Evolutionary conservation across 2,113 vertebrate species (phyloP).

Genomic region (Poicephalus meyeri): DNA sequence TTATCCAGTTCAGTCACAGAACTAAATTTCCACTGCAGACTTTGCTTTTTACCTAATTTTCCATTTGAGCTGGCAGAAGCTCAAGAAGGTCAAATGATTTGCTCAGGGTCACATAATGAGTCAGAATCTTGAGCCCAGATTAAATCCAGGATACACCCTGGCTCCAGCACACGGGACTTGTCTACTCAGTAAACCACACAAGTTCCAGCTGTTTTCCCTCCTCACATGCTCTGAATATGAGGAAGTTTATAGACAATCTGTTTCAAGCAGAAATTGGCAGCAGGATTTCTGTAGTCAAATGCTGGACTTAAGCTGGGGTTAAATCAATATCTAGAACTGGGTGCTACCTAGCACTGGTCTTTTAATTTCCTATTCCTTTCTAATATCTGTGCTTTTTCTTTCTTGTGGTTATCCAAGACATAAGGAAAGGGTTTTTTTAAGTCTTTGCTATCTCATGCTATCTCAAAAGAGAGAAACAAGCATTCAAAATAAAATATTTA

Average conservation of each 20-base stretch:
- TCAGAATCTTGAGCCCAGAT: constrained; percentile 47
- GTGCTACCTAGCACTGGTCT: neutral
- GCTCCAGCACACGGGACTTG: neutral
- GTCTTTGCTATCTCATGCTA: neutral
- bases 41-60: constrained; percentile 52
- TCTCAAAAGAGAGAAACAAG: neutral
- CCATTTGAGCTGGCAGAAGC: constrained; percentile 58
- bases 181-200: constrained; percentile 5
- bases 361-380: neutral
- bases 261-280: constrained; percentile 1
- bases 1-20: neutral
- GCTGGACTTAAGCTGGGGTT: neutral
- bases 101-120: constrained; percentile 31
- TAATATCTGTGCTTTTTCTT: neutral
- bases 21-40: constrained; percentile 23
- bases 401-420: neutral
- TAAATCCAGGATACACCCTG: neutral
- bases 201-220: constrained; percentile 24
- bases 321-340: neutral
- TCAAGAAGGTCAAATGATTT: constrained; percentile 52
- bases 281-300: neutral
- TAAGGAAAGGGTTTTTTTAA: neutral
- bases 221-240: constrained; percentile 25
- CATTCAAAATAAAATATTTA: neutral
- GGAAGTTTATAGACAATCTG: constrained; percentile 56